A percentile compares a stretch with the other conserved stretches of the same genome.
Evolutionary conservation across 1,140 invertebrate species (phyloP).

Genomic region (Eumaeus atala): DNA sequence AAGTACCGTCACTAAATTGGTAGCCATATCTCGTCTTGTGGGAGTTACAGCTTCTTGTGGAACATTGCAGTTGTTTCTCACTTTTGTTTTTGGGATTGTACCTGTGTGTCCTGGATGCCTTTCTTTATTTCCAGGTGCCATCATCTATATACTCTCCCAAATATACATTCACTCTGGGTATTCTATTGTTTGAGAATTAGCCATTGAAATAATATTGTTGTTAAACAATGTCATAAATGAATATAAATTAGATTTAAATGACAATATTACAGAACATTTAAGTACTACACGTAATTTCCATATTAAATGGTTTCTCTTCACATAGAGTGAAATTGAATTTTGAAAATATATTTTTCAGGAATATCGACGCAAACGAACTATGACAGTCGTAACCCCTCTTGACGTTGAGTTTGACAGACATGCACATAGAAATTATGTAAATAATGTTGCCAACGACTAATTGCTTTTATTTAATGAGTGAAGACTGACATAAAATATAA

Average conservation of each 20-base stretch:
- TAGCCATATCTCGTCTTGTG: slow-evolving; percentile 69
- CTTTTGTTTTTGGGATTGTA: slow-evolving; percentile 71
- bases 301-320: too few species aligned
- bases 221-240: not conserved
- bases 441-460: too few species aligned
- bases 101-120: slow-evolving; percentile 65
- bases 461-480: too few species aligned
- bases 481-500: too few species aligned
- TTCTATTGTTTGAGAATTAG: not conserved
- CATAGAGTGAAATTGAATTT: too few species aligned
- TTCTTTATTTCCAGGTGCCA: slow-evolving; percentile 69
- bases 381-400: not conserved
- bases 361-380: slow-evolving; percentile 3
- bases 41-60: slow-evolving; percentile 73
- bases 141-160: slow-evolving; percentile 34
- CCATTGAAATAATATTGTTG: not conserved
- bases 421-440: too few species aligned
- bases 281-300: too few species aligned
- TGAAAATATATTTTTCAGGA: too few species aligned
- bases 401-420: not conserved
- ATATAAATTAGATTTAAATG: too few species aligned
- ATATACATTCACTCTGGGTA: slow-evolving; percentile 3
- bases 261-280: too few species aligned
- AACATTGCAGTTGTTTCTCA: slow-evolving; percentile 69
- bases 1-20: slow-evolving; percentile 65